phyloP scores from a whole-genome alignment of 2,888 invertebrate species.

The Palloptera scutellata region DNA sequence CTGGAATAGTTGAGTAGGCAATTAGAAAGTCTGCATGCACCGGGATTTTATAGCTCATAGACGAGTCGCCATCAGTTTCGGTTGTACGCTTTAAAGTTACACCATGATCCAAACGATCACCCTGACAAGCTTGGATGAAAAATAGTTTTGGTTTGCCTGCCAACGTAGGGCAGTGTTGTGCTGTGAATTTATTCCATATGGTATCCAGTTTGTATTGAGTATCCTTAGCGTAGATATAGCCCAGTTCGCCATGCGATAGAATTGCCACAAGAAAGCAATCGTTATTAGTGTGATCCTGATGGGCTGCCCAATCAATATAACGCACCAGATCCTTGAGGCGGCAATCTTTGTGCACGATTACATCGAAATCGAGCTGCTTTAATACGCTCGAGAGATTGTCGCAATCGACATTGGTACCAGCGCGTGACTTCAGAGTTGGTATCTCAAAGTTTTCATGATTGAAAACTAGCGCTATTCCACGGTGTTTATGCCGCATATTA shows the following conservation, averaged over 20 bases:
- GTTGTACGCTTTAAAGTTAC: slow-evolving; percentile 67
- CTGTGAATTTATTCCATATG: slow-evolving; percentile 81
- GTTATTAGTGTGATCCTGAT: slow-evolving; percentile 78
- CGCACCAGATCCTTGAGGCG: slow-evolving; percentile 73
- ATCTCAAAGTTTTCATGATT: slow-evolving; percentile 87
- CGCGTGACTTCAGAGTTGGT: slow-evolving; percentile 74
- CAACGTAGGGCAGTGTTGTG: slow-evolving; percentile 81
- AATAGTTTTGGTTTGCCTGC: slow-evolving; percentile 83
- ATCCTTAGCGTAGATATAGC: slow-evolving; percentile 86
- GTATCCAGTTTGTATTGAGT: slow-evolving; percentile 82
- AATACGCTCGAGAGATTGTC: slow-evolving; percentile 74
- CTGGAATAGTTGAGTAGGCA: slow-evolving; percentile 92
- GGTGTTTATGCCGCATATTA: slow-evolving; percentile 82
- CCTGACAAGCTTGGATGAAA: slow-evolving; percentile 90
- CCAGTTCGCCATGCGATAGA: slow-evolving; percentile 89
- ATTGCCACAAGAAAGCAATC: slow-evolving; percentile 87
- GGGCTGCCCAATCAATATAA: slow-evolving; percentile 74
- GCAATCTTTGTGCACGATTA: slow-evolving; percentile 76
- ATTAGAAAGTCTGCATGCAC: slow-evolving; percentile 92
- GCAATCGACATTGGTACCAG: slow-evolving; percentile 88
- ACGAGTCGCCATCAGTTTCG: slow-evolving; percentile 75
- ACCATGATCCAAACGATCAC: slow-evolving; percentile 83
- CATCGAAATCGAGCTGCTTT: slow-evolving; percentile 75
- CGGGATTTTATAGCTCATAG: slow-evolving; percentile 82
- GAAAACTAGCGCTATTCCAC: slow-evolving; percentile 88